Evolutionary conservation across 2,113 vertebrate genomes (phyloP).

Genomic region (Lasiurus cinereus): DNA sequence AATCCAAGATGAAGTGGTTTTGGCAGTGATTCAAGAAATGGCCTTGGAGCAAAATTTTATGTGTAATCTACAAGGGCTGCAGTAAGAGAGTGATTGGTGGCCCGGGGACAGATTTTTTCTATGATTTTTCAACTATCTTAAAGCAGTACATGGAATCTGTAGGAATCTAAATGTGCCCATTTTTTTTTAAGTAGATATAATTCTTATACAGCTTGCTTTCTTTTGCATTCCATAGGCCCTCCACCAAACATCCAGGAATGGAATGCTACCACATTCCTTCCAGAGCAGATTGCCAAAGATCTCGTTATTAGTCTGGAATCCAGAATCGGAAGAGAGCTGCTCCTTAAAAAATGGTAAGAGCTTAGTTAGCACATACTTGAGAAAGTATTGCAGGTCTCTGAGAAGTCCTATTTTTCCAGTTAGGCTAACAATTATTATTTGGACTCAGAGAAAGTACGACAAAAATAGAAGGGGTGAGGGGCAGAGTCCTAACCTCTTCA

Average conservation of each 20-base stretch:
- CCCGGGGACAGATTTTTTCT: constrained; percentile 31
- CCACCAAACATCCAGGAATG: constrained; percentile 14
- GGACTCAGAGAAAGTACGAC: neutral
- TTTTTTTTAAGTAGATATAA: neutral
- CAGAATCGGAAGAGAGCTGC: constrained; percentile 4
- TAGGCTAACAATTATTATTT: neutral
- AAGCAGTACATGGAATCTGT: constrained; percentile 47
- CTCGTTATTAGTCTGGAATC: constrained; percentile 23
- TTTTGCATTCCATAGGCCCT: neutral
- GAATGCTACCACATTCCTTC: constrained; percentile 12
- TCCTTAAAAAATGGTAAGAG: constrained; percentile 53
- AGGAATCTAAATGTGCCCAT: neutral
- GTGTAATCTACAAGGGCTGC: neutral
- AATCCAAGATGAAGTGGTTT: constrained; percentile 39
- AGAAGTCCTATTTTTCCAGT: constrained; percentile 8
- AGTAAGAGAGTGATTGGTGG: neutral
- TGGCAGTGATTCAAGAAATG: constrained; percentile 53
- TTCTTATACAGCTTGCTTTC: neutral
- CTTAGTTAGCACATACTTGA: neutral
- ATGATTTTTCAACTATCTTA: constrained; percentile 52
- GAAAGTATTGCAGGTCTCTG: neutral
- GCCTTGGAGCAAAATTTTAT: neutral
- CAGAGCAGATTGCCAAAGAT: constrained; percentile 19
- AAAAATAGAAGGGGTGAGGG: neutral
- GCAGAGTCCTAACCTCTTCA: neutral